These are phyloP conservation scores for Metopia argyrocephala DNA, from an alignment of 2,888 invertebrate species.

Conservation along the genomic window DNA sequence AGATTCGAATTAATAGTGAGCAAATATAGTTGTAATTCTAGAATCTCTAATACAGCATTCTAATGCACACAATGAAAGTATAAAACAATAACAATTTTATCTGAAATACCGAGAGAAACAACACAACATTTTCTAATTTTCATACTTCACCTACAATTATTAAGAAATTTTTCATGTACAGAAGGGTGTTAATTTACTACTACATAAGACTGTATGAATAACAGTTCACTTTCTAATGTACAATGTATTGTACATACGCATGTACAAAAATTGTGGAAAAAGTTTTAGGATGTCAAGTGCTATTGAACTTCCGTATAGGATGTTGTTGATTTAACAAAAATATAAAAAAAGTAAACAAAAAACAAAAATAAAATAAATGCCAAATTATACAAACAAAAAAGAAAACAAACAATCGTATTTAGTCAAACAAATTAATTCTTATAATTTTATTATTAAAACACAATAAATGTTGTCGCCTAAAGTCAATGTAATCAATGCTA, in stretches of 20 bases:
- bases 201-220: background rate
- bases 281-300: slow-evolving; percentile 52
- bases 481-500: slow-evolving; percentile 40
- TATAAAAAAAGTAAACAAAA: background rate
- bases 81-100: background rate
- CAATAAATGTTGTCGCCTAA: slow-evolving; percentile 31
- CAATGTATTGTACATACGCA: background rate
- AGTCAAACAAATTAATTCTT: slow-evolving; percentile 54
- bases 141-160: background rate
- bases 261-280: slow-evolving; percentile 22
- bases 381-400: slow-evolving; percentile 2
- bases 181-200: too few species aligned
- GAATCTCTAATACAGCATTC: slow-evolving; percentile 52
- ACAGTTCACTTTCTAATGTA: too few species aligned
- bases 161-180: background rate
- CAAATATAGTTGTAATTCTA: slow-evolving; percentile 40
- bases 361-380: slow-evolving; percentile 24
- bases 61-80: background rate
- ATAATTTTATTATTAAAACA: slow-evolving; percentile 52
- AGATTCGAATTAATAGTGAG: slow-evolving; percentile 17
- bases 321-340: slow-evolving; percentile 46
- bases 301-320: slow-evolving; percentile 63
- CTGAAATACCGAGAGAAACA: too few species aligned
- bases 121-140: background rate
- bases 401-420: background rate